Evolutionary conservation across 2,113 vertebrate species (phyloP), one percentile per base, ranked within the genome.

Genomic region (Noturus placidus): DNA sequence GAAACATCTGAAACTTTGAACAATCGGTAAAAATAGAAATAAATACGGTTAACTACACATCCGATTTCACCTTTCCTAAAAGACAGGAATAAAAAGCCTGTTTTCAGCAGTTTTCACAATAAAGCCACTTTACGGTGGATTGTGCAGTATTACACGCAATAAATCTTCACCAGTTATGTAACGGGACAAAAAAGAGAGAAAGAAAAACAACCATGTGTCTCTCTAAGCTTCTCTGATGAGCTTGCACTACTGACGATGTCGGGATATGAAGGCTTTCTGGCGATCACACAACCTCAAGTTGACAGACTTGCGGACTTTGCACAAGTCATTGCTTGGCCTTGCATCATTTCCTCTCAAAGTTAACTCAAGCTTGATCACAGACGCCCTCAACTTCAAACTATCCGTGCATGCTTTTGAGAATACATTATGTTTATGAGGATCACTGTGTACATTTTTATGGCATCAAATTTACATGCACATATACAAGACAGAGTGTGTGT

Each of bases 311-410:
- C 67, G 72, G 50, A 56, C 65, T 56, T 67, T n/a, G 69, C 42
- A 52, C 38, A 30, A 67, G 57, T 42, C 57, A 15, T 82, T 83
- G 82, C 61, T 50, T 67, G 61, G 82, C 61, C 82, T 70, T 84
- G 83, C 65, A 70, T 84, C 83, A 84, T 70, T 35, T 56, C 38
- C 50, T 15, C 50, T 70, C 50, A 81, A 38, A 81, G 20, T 35
- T 59, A 10, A 11, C 79, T 2, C 56, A 81, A 38, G 20, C 79
- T 81, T 56, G 33, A 59, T 81, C 33, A 59, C 30, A 81, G 56
- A 59, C 11, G 30, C 50, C 27, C 76, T 79, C 14, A 59, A 61
- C 79, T 81, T 59, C 63, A 30, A 35, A 35, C 20, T 35, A 30
- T 2, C 9, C 20, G 46, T 20, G 46, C 63, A 13, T 20, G 63